Evolutionary conservation across 1,140 invertebrate species (phyloP).

Genomic region (Hylyphantes graminicola): DNA sequence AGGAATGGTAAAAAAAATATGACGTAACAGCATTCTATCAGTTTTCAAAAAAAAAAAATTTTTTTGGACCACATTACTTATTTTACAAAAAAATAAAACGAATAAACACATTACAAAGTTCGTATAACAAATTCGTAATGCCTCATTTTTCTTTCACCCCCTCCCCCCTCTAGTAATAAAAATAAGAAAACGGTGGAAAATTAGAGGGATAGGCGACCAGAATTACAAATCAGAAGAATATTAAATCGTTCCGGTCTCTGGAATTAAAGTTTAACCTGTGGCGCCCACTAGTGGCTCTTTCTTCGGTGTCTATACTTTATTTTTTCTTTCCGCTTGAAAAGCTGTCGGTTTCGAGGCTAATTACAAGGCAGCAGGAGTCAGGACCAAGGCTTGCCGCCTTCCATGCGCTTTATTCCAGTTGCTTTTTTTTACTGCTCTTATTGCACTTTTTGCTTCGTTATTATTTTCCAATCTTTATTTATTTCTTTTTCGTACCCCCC

Average conservation of each 20-base stretch:
- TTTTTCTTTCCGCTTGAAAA: slow-evolving; percentile 26
- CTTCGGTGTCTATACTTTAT: slow-evolving; percentile 5
- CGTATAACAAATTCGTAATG: neutral
- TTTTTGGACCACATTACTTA: too few species aligned
- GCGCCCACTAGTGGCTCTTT: slow-evolving; percentile 46
- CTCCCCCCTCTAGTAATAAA: slow-evolving; percentile 31
- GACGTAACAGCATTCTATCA: too few species aligned
- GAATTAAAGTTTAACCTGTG: slow-evolving; percentile 55
- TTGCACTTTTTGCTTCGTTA: slow-evolving; percentile 23
- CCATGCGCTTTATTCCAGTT: slow-evolving; percentile 17
- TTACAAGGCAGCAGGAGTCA: slow-evolving; percentile 15
- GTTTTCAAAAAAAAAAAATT: too few species aligned
- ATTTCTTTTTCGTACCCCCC: slow-evolving; percentile 5
- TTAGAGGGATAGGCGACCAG: slow-evolving; percentile 35
- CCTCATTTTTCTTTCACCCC: slow-evolving; percentile 30
- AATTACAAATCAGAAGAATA: slow-evolving; percentile 32
- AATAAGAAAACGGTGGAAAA: slow-evolving; percentile 10
- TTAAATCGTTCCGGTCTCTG: slow-evolving; percentile 27
- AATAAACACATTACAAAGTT: slow-evolving; percentile 20
- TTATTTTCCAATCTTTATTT: slow-evolving; percentile 18
- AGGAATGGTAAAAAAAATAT: too few species aligned
- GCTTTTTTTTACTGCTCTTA: slow-evolving; percentile 31
- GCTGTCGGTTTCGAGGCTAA: slow-evolving; percentile 38
- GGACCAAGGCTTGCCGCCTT: slow-evolving; percentile 50
- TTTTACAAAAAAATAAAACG: neutral